phyloP scores from a whole-genome alignment of 2,113 vertebrate species.

The Dasypus novemcinctus region DNA sequence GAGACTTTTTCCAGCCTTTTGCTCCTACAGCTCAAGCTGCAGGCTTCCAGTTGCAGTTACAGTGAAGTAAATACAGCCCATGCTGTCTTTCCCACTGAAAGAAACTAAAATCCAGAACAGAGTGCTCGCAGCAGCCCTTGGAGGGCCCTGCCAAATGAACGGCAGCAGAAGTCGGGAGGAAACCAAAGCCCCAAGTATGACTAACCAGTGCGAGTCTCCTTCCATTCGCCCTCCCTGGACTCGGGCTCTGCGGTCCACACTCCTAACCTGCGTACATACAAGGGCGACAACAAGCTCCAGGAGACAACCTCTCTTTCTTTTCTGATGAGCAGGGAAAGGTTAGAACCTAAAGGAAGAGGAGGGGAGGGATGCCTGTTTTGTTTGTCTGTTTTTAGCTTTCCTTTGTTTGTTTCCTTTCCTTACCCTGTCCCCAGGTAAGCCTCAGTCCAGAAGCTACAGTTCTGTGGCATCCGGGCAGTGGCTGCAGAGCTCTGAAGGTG shows the following conservation, averaged over 20 bases:
- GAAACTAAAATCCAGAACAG: not conserved
- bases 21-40: not conserved
- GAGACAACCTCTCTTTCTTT: no score
- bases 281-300: no score
- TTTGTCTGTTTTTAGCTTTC: not conserved
- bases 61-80: not conserved
- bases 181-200: not conserved
- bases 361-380: not conserved
- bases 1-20: no score
- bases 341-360: not conserved
- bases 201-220: not conserved
- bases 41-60: not conserved
- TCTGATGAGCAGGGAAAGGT: no score
- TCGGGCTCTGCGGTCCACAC: not conserved
- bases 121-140: no score
- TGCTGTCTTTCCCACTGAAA: accelerated
- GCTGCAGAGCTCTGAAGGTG: not conserved
- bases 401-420: not conserved
- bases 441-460: not conserved
- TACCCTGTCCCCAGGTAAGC: not conserved
- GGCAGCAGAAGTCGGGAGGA: not conserved
- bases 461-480: no score
- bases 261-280: no score
- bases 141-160: not conserved
- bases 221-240: not conserved